Evolutionary conservation across 2,113 vertebrate genomes (phyloP), one percentile per base, ranked within the genome.

Genomic region (Rhipidura dahli): DNA sequence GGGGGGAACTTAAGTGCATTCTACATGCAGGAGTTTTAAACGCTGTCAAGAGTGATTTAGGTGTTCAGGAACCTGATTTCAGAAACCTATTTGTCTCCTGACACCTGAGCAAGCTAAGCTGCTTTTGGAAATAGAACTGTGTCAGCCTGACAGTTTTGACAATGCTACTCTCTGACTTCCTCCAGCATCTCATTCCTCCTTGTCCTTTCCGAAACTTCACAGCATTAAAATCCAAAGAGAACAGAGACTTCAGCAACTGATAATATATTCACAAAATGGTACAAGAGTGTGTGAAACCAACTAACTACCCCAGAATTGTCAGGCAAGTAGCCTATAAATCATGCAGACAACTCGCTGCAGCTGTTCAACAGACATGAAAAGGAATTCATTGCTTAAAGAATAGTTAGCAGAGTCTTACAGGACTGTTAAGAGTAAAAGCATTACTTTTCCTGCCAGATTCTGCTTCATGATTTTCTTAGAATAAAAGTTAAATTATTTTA

Each of bases 251-350:
- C 72, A 91, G 80, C 85, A 93, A 84, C 79, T 90, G 91, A 83
- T 97, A 97, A 97, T 91, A 64, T 81, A 94, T 94, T 96, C 80
- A 80, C 69, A 79, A 91, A 95, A 51, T 50, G 73, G 68, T 75
- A 89, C 71, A 89, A 87, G 75, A 75, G 75, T 11, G 83, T 86
- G 49, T 72, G 87, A 86, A 94, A 77, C 57, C 90, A 61, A 23
- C 93, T 92, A 75, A 85, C 91, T 92, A 85, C 37, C 64, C 89
- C 77, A 40, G 78, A 70, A 91, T 42, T 75, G 57, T 80, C 71
- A 90, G 76, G 56, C 71, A 93, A 93, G 87, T 17, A 66, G 45
- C 60, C 88, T 86, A 96, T 97, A 97, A 97, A 97, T 97, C 96
- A 97, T 2, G 4, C 57, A 87, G 72, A 86, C 80, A 53, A 72